Conservation (phyloP, 2,797 vertebrate genomes). For the Betta splendens region DNA sequence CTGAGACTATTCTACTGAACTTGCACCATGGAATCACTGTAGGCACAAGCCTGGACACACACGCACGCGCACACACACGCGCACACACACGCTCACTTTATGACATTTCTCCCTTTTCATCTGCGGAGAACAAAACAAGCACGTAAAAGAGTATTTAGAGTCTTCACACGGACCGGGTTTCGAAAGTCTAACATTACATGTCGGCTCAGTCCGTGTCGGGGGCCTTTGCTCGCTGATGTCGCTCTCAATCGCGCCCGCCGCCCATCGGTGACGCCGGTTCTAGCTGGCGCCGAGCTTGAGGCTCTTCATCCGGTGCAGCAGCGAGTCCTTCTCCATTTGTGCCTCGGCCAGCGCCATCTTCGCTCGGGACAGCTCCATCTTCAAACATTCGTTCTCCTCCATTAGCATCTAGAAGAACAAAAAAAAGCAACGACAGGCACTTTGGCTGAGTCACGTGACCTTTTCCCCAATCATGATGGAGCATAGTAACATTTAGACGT, state of each 20-base stretch:
- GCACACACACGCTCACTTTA: conserved; percentile 3
- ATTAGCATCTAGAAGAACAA: conserved; percentile 80
- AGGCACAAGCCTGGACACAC: conserved; percentile 51
- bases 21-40: conserved; percentile 29
- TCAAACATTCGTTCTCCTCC: conserved; percentile 96
- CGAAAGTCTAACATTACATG: conserved; percentile 36
- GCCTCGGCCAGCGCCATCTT: conserved; percentile 95
- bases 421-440: neutral
- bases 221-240: conserved; percentile 23
- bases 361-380: conserved; percentile 90
- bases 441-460: neutral
- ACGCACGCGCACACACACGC: conserved; percentile 1
- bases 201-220: conserved; percentile 25
- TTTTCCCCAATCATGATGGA: too few relatives aligned
- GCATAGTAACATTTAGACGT: too few relatives aligned
- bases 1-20: conserved; percentile 18
- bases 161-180: conserved; percentile 36
- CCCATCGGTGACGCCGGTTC: conserved; percentile 13
- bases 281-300: conserved; percentile 84
- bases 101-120: conserved; percentile 6
- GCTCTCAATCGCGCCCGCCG: conserved; percentile 18
- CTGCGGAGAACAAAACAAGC: conserved; percentile 27
- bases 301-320: conserved; percentile 90
- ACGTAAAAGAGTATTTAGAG: conserved; percentile 44
- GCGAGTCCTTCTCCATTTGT: conserved; percentile 92